These are phyloP conservation scores for Drosophila ohnishii DNA, from an alignment of 1,140 invertebrate species.

Conservation along the genomic window DNA sequence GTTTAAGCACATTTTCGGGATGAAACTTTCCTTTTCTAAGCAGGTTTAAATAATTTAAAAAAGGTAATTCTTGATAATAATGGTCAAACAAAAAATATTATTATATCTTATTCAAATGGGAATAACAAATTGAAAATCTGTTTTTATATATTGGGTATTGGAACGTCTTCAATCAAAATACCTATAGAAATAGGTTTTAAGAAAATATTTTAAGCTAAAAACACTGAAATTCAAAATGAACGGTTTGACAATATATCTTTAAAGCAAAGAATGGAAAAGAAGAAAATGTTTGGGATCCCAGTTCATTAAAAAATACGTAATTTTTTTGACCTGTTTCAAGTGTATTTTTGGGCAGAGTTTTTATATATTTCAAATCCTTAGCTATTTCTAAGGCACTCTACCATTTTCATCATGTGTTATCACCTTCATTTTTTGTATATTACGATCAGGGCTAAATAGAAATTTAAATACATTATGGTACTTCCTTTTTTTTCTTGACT, in stretches of 20 bases:
- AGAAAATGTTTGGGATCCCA: background rate
- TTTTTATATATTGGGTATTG: background rate
- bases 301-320: background rate
- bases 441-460: no score
- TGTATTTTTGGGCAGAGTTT: background rate
- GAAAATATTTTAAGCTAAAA: no score
- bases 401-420: no score
- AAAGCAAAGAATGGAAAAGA: no score
- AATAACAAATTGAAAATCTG: background rate
- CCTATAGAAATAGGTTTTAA: no score
- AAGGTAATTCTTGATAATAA: background rate
- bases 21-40: conserved; percentile 9
- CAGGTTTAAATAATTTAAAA: background rate
- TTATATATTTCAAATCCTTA: background rate
- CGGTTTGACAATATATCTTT: no score
- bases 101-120: no score
- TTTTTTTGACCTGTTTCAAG: no score
- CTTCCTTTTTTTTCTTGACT: no score
- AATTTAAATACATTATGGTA: no score
- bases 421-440: background rate
- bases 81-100: background rate
- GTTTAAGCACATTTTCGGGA: conserved; percentile 16
- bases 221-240: background rate
- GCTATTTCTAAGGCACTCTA: no score
- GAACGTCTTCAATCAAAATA: background rate